Conservation (phyloP, 2,113 vertebrate species). For the Grammomys dolichurus region DNA sequence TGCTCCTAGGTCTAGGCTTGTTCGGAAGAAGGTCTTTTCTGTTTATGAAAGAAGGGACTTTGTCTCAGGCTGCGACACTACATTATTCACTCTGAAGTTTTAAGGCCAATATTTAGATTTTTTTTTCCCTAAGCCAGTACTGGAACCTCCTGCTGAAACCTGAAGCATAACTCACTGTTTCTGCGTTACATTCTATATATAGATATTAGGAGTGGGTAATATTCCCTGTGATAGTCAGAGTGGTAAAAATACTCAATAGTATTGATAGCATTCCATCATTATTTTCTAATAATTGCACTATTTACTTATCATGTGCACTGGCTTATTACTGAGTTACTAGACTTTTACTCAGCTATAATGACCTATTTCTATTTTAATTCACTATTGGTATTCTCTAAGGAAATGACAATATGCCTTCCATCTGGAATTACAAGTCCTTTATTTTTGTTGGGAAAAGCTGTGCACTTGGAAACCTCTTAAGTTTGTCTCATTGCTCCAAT, state of each 20-base stretch:
- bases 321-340: slow-evolving; percentile 66
- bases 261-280: slow-evolving; percentile 54
- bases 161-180: not conserved
- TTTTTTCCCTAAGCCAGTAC: not conserved
- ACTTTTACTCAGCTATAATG: not conserved
- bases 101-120: not conserved
- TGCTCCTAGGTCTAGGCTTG: not conserved
- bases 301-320: slow-evolving; percentile 74
- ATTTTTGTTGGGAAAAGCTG: slow-evolving; percentile 69
- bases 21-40: not conserved
- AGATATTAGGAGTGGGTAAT: not conserved
- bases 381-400: slow-evolving; percentile 59
- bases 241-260: slow-evolving; percentile 51
- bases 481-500: slow-evolving; percentile 62
- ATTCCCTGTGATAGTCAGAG: slow-evolving; percentile 12
- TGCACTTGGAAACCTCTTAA: slow-evolving; percentile 50
- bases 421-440: slow-evolving; percentile 76
- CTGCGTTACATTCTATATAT: not conserved
- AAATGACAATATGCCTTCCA: slow-evolving; percentile 73
- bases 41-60: not conserved
- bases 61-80: not conserved
- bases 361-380: slow-evolving; percentile 71
- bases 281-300: slow-evolving; percentile 66
- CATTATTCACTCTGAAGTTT: not conserved
- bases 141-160: not conserved